A percentile compares a stretch with the other conserved stretches of the same genome.
These are phyloP conservation scores for Chloromyia formosa DNA, from an alignment of 2,888 invertebrate species.

Conservation along the genomic window DNA sequence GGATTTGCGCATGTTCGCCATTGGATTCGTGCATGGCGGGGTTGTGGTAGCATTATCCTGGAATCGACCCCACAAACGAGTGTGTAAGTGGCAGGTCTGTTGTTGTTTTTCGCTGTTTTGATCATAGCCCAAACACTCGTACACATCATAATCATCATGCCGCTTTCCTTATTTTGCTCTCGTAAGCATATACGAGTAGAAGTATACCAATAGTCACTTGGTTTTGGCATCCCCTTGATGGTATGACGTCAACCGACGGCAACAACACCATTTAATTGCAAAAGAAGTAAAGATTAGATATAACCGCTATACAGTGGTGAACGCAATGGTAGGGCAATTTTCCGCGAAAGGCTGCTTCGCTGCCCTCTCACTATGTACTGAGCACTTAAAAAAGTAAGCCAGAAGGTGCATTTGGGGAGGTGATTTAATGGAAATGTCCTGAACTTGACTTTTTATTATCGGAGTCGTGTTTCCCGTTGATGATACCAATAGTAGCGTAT, in stretches of 20 bases:
- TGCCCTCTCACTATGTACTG: neutral
- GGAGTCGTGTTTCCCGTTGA: too few relatives aligned
- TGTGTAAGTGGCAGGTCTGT: constrained; percentile 9
- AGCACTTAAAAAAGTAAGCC: neutral
- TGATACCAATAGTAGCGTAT: too few relatives aligned
- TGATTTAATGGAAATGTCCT: neutral
- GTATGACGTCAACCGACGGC: constrained; percentile 45
- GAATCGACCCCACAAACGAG: too few relatives aligned
- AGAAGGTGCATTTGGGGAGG: neutral
- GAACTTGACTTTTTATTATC: neutral
- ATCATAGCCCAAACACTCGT: constrained; percentile 12
- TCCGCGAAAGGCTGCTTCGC: neutral
- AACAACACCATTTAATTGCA: constrained; percentile 10
- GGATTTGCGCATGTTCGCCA: constrained; percentile 37
- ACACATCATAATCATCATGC: constrained; percentile 12
- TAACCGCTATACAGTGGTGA: neutral
- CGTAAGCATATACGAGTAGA: constrained; percentile 1
- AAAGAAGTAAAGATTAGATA: neutral
- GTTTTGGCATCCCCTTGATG: constrained; percentile 42
- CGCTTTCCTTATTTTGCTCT: constrained; percentile 25
- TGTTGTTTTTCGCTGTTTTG: constrained; percentile 35
- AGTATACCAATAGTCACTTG: neutral
- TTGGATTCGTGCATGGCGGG: constrained; percentile 12
- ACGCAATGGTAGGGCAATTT: neutral
- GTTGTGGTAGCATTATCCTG: constrained; percentile 26